A percentile compares a stretch with the other conserved stretches of the same genome.
phyloP scores from a whole-genome alignment of 1,140 invertebrate species.

The Zaprionus lachaisei region DNA sequence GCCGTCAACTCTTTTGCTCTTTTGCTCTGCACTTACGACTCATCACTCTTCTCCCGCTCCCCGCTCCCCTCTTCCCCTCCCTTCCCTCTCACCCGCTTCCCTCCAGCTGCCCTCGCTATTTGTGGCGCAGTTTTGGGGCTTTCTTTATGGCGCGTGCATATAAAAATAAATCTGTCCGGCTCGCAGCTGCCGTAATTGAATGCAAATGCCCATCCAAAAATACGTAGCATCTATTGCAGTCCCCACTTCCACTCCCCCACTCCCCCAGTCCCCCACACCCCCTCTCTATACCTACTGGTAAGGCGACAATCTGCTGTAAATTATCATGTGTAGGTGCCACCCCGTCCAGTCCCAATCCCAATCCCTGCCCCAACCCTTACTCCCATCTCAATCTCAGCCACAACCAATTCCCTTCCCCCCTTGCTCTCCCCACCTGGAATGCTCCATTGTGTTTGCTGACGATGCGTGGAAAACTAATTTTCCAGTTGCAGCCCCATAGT shows the following conservation, averaged over 20 bases:
- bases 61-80: not conserved
- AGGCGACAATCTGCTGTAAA: conserved; percentile 82
- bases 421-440: conserved; percentile 21
- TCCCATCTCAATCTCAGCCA: conserved; percentile 12
- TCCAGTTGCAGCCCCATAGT: conserved; percentile 39
- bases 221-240: conserved; percentile 60
- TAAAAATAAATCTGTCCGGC: conserved; percentile 80
- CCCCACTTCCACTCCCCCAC: not conserved
- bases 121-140: conserved; percentile 72
- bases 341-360: not conserved
- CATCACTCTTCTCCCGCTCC: conserved; percentile 25
- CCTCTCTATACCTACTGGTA: not conserved
- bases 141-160: conserved; percentile 75
- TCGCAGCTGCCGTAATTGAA: conserved; percentile 79
- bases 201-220: conserved; percentile 81
- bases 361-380: not conserved
- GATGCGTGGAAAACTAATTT: conserved; percentile 83
- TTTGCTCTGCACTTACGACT: conserved; percentile 18
- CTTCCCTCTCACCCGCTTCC: not conserved
- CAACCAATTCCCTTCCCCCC: conserved; percentile 1
- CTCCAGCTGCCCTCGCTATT: conserved; percentile 13
- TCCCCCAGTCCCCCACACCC: not conserved
- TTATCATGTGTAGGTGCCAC: conserved; percentile 78
- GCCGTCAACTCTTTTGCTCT: conserved; percentile 50
- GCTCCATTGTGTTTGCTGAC: conserved; percentile 77